These are phyloP conservation scores for Acleris sparsana DNA, from an alignment of 2,888 invertebrate genomes.

Conservation along the genomic window DNA sequence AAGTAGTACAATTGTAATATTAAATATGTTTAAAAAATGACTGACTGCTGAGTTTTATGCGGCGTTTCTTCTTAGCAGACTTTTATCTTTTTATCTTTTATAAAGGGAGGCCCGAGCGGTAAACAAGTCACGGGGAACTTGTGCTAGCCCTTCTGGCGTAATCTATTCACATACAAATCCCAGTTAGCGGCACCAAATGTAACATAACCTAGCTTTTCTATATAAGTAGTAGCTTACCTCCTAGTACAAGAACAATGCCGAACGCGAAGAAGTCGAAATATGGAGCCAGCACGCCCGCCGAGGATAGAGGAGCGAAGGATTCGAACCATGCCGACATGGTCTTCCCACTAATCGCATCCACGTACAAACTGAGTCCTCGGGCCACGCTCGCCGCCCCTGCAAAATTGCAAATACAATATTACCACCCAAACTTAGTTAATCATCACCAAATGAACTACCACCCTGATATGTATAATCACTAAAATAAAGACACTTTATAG, in stretches of 20 bases:
- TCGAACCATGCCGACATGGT: constrained; percentile 85
- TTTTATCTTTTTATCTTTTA: no score
- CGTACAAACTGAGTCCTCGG: constrained; percentile 88
- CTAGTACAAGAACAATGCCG: constrained; percentile 85
- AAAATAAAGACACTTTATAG: no score
- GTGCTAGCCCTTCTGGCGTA: no score
- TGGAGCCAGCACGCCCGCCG: constrained; percentile 81
- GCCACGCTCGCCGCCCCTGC: constrained; percentile 90
- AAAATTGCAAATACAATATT: neutral
- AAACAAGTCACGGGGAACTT: no score
- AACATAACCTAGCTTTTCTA: neutral
- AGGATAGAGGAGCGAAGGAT: constrained; percentile 82
- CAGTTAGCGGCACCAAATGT: no score
- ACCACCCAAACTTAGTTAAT: neutral
- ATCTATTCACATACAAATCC: no score
- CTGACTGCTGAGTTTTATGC: no score
- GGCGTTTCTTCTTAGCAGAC: no score
- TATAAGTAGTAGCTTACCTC: constrained; percentile 83
- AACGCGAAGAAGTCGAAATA: constrained; percentile 91
- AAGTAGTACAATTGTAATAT: no score
- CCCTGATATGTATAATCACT: no score
- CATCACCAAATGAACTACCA: neutral
- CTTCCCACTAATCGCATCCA: constrained; percentile 86
- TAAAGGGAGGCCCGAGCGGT: no score
- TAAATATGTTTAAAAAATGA: no score